Evolutionary conservation across 2,113 vertebrate genomes (phyloP), one percentile per base, ranked within the genome.

Genomic region (Otus sunia): DNA sequence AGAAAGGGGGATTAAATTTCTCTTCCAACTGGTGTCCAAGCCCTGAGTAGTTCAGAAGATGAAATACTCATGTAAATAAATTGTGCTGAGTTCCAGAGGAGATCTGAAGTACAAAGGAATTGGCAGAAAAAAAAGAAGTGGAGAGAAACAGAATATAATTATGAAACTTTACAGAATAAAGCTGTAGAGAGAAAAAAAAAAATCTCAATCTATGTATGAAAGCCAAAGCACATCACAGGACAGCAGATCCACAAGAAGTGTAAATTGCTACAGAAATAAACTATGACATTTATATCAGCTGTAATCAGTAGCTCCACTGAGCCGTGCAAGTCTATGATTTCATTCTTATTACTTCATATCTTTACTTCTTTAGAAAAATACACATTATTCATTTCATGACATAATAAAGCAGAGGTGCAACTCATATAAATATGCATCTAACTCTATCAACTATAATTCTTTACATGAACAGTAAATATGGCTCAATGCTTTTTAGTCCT

Each of bases 231-330:
- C 60, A 86, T 88, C 91, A 91, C 60, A 90, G 84, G 69, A 92
- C 89, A 97, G 86, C 77, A 92, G 80, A 91, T 91, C 49, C 83
- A 87, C 80, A 89, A 41, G 9, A 67, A 89, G 69, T 12, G 21
- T 86, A 95, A 96, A 95, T 91, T 95, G 89, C 88, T 79, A 58
- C 41, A 93, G 81, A 95, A 95, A 92, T 94, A 77, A 90, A 86
- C 88, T 37, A 30, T 91, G 84, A 91, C 92, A 88, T 92, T 91
- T 95, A 90, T 89, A 92, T 95, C 92, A 95, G 89, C 87, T 95
- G 92, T 68, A 95, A 97, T 97, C 95, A 92, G 96, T 91, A 97
- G 95, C 94, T 97, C 87, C 84, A 87, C 56, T 97, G 78, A 85
- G 80, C 92, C 76, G 5, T 64, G 76, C 50, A 92, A 95, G 78